Evolutionary conservation across 2,797 vertebrate species (phyloP), one percentile per base, ranked within the genome.

Genomic region (Nannoperca australis): DNA sequence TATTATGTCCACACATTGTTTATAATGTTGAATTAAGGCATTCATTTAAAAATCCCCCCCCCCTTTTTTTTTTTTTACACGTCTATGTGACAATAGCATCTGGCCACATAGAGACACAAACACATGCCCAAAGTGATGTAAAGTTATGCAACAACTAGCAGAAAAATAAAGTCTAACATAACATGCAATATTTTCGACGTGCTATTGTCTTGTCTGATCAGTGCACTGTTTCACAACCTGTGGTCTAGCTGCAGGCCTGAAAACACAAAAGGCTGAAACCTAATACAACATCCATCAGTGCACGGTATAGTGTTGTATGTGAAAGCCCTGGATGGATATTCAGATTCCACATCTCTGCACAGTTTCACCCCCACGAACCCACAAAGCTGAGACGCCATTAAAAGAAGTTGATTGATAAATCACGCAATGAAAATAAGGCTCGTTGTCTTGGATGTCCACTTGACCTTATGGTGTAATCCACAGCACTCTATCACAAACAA

Each of bases 251-350:
- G 65, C 71, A 64, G 85, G 85, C 83, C 84, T 63, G 79, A 36
- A 76, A 77, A 87, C 78, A 91, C 87, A 89, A 83, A 90, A 45
- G 76, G 58, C 17, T 72, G 85, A 83, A 89, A 88, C 79, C 80
- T 66, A 73, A 88, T 82, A 78, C 73, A 76, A 12, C 65, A 81
- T 81, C 78, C 78, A 76, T 56, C 67, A 76, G 73, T 49, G 74
- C 79, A 79, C 86, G 76, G 67, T 53, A 20, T 36, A 63, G 58
- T 70, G 68, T 24, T 66, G 60, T 59, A 49, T 62, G 68, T 66
- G 27, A 27, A 66, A 50, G 79, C 67, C 56, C 74, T 58, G 49
- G 30, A 42, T 75, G 76, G 50, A 76, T 75, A 53, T 78, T 74
- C 27, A 73, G 55, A 78, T 44, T 59, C 58, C 34, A 51, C 53